Evolutionary conservation across 2,888 invertebrate species (phyloP).

Genomic region (Bembecia ichneumoniformis): DNA sequence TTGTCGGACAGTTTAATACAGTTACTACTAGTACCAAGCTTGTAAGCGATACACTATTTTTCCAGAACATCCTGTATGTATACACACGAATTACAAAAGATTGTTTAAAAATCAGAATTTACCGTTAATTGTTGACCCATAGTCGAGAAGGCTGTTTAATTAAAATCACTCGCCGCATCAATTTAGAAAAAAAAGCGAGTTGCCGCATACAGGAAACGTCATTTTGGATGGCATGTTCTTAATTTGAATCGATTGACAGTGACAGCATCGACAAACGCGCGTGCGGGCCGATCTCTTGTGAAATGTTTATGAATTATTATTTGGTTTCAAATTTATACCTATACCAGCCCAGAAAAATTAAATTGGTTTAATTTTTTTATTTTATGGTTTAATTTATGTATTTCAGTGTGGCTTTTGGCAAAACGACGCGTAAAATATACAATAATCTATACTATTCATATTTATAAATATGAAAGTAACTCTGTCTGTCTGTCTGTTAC

Average conservation of each 20-base stretch:
- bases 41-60: too few relatives aligned
- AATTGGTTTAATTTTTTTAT: too few relatives aligned
- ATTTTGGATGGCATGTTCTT: constrained; percentile 31
- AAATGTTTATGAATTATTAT: background rate
- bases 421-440: too few relatives aligned
- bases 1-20: too few relatives aligned
- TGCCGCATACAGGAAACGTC: constrained; percentile 38
- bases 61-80: background rate
- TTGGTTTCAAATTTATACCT: too few relatives aligned
- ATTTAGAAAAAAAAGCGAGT: background rate
- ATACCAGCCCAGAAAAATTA: too few relatives aligned
- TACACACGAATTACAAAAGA: background rate
- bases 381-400: too few relatives aligned
- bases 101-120: background rate
- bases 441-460: too few relatives aligned
- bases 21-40: too few relatives aligned
- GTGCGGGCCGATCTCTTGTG: constrained; percentile 7
- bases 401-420: too few relatives aligned
- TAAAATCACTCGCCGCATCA: background rate
- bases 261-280: constrained; percentile 20
- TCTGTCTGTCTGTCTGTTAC: too few relatives aligned
- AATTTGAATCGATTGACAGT: constrained; percentile 47
- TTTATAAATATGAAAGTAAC: too few relatives aligned
- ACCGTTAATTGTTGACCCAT: background rate
- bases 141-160: background rate